These are phyloP conservation scores for Antennarius maculatus DNA, from an alignment of 2,797 vertebrate species.

Conservation along the genomic window DNA sequence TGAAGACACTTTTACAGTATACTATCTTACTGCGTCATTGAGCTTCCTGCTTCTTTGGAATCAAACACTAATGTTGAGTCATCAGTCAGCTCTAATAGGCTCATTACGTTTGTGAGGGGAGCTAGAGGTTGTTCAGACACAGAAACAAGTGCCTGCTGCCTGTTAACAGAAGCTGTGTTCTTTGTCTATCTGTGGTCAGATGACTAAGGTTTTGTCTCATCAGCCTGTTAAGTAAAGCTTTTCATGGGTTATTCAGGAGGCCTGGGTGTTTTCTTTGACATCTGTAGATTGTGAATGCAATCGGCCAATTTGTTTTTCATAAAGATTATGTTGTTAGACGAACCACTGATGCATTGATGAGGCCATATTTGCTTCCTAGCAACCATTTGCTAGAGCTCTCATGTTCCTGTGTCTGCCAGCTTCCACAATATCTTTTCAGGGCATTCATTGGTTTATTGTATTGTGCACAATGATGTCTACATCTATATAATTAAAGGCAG, in stretches of 20 bases:
- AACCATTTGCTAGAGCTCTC: conserved; percentile 66
- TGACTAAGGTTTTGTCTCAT: conserved; percentile 46
- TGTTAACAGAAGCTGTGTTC: conserved; percentile 40
- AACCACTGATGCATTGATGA: conserved; percentile 71
- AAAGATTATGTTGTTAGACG: conserved; percentile 76
- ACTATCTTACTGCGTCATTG: background rate
- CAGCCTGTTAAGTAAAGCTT: conserved; percentile 58
- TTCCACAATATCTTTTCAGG: conserved; percentile 68
- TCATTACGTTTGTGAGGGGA: conserved; percentile 25
- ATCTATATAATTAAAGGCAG: conserved; percentile 77
- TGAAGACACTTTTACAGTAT: background rate
- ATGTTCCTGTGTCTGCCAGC: conserved; percentile 61
- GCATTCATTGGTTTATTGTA: conserved; percentile 71
- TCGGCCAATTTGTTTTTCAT: conserved; percentile 72
- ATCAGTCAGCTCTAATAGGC: conserved; percentile 6
- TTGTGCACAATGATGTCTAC: conserved; percentile 70
- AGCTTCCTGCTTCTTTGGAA: conserved; percentile 2
- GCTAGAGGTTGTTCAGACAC: conserved; percentile 21
- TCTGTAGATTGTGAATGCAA: conserved; percentile 65
- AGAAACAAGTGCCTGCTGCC: conserved; percentile 19
- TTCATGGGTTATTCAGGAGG: conserved; percentile 47
- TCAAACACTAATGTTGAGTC: background rate
- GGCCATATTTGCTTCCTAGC: conserved; percentile 80
- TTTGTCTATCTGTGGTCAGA: conserved; percentile 49
- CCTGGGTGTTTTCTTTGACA: conserved; percentile 62